phyloP scores from a whole-genome alignment of 2,797 vertebrate species.

The Sparus aurata region DNA sequence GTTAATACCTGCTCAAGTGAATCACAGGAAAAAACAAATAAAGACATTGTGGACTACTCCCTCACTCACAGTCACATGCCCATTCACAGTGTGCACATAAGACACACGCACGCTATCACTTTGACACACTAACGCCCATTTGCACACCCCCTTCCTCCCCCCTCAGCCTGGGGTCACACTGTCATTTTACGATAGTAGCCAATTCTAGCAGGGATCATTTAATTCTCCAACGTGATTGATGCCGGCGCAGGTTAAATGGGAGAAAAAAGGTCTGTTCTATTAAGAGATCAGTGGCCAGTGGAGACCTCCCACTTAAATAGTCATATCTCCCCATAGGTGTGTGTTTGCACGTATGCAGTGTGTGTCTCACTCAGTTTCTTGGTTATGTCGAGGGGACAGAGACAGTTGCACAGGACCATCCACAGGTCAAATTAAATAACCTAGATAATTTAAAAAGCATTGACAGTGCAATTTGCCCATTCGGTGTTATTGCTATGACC shows the following conservation, averaged over 20 bases:
- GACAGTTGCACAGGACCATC: slow-evolving; percentile 85
- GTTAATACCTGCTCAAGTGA: slow-evolving; percentile 98
- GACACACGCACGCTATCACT: slow-evolving; percentile 30
- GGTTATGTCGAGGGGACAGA: slow-evolving; percentile 87
- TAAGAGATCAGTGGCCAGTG: slow-evolving; percentile 95
- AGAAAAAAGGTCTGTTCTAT: slow-evolving; percentile 96
- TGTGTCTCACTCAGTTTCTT: slow-evolving; percentile 54
- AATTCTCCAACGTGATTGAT: slow-evolving; percentile 98
- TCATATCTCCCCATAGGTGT: slow-evolving; percentile 73
- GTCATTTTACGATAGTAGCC: slow-evolving; percentile 97
- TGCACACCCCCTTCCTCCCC: slow-evolving; percentile 53
- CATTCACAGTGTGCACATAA: slow-evolving; percentile 28
- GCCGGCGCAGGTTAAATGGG: slow-evolving; percentile 93
- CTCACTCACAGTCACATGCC: slow-evolving; percentile 28
- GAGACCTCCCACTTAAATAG: slow-evolving; percentile 99
- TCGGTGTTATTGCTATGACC: slow-evolving; percentile 97
- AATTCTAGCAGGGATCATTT: slow-evolving; percentile 98
- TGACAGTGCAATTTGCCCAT: slow-evolving; percentile 97
- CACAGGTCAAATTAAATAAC: slow-evolving; percentile 98
- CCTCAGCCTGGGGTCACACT: slow-evolving; percentile 91
- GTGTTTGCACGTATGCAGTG: slow-evolving; percentile 42
- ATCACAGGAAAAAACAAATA: slow-evolving; percentile 94
- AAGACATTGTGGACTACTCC: slow-evolving; percentile 86
- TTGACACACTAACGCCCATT: slow-evolving; percentile 59
- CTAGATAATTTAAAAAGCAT: slow-evolving; percentile 96